phyloP scores from a whole-genome alignment of 2,888 invertebrate genomes.

The Scotopteryx bipunctaria region DNA sequence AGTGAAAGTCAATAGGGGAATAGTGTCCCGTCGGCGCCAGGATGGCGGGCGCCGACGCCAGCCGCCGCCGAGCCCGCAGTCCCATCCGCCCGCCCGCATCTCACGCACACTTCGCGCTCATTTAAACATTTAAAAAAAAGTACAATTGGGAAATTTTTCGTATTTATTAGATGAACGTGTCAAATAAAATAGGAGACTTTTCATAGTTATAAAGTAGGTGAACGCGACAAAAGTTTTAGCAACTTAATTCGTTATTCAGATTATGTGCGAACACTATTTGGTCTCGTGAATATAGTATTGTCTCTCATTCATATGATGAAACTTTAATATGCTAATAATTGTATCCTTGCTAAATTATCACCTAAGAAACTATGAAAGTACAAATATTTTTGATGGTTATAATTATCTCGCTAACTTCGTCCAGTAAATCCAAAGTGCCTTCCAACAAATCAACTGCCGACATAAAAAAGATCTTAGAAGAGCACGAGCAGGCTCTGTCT shows the following conservation, averaged over 20 bases:
- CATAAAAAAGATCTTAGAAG: constrained; percentile 60
- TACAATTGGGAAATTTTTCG: too few species aligned
- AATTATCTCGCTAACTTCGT: constrained; percentile 8
- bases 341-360: neutral
- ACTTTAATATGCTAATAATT: too few species aligned
- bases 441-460: constrained; percentile 47
- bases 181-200: too few species aligned
- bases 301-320: too few species aligned
- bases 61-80: constrained; percentile 41
- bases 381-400: constrained; percentile 11
- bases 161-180: too few species aligned
- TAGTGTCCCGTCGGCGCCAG: constrained; percentile 51
- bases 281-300: too few species aligned
- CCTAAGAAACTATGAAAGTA: constrained; percentile 11
- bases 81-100: constrained; percentile 40
- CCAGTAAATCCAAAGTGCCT: constrained; percentile 43
- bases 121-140: too few species aligned
- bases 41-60: constrained; percentile 48
- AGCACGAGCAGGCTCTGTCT: constrained; percentile 54
- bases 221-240: too few species aligned
- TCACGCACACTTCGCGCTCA: constrained; percentile 9
- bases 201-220: too few species aligned
- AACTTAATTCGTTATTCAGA: too few species aligned
- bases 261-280: too few species aligned
- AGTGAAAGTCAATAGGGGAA: constrained; percentile 5